Evolutionary conservation across 2,113 vertebrate species (phyloP), one percentile per base, ranked within the genome.

Genomic region (Nycticebus coucang): DNA sequence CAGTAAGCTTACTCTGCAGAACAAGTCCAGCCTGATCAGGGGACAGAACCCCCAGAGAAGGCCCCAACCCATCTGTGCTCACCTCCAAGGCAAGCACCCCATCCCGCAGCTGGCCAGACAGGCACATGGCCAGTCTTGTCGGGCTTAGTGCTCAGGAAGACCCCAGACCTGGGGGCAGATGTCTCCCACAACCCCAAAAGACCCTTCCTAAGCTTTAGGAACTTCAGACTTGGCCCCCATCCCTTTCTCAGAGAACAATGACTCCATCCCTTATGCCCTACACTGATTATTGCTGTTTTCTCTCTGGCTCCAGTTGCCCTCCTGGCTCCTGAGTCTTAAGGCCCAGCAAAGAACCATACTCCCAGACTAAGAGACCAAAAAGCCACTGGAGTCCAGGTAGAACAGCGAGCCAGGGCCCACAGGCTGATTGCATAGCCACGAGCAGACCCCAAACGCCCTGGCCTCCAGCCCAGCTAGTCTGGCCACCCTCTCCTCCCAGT

Each of bases 341-440:
- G 17, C 28, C 75, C 69, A 60, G 62, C 19, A 30, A 86, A 71
- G 9, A 19, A 8, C 45, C n/a, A 66, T 26, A 17, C 18, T 28
- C 19, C 21, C 0, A 24, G n/a, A 81, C 24, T 18, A n/a, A 33
- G n/a, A 35, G 35, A 64, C 19, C 74, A 75, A 80, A 62, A 35
- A 45, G 53, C 41, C 83, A 18, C 57, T 26, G 24, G 35, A 35
- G 17, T 59, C 2, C 13, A 66, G 30, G 37, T 17, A 21, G 17
- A 74, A 78, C 24, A 12, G 18, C 22, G 50, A 71, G 45, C n/a
- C 72, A 30, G 13, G 41, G 30, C 45, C 68, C 24, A 11, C 24
- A n/a, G 19, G 72, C 62, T 79, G 55, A 35, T 30, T 9, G 62
- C 37, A 24, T 2, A 13, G 0, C 0, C 0, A 14, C 55, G 21